phyloP scores from a whole-genome alignment of 2,888 invertebrate species.

The Apomyelois bistriatella region DNA sequence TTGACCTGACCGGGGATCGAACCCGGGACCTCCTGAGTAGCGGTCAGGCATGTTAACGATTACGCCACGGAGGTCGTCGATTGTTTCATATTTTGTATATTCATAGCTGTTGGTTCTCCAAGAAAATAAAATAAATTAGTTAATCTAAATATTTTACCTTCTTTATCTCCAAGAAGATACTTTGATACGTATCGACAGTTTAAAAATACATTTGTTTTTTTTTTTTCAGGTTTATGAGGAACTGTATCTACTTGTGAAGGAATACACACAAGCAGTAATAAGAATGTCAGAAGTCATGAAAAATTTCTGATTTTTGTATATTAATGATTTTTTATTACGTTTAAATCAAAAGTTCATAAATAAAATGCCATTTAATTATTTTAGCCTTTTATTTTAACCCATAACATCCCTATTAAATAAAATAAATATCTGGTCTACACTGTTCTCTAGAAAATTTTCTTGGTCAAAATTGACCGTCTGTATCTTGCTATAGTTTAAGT shows the following conservation, averaged over 20 bases:
- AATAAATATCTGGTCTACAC: background rate
- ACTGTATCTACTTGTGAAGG: conserved; percentile 80
- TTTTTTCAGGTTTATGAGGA: conserved; percentile 82
- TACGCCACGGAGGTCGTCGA: no score
- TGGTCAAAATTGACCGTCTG: no score
- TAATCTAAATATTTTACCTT: no score
- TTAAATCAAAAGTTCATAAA: background rate
- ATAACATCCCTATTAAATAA: background rate
- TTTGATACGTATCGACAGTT: background rate
- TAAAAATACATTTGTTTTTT: conserved; percentile 46
- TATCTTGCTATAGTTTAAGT: no score
- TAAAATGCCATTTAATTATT: background rate
- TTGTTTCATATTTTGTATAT: no score
- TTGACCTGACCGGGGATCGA: no score
- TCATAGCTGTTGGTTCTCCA: no score
- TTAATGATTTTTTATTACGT: background rate
- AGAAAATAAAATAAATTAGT: no score
- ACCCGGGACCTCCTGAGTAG: no score
- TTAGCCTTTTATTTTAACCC: background rate
- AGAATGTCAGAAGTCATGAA: conserved; percentile 85
- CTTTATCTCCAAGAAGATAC: no score
- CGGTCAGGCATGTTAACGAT: no score
- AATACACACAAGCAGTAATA: conserved; percentile 82
- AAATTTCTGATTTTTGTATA: conserved; percentile 10
- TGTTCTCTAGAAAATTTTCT: no score